Percentiles rank a stretch among this genome's conserved stretches.
These are phyloP conservation scores for Trichacis sp. DNA, from an alignment of 2,888 invertebrate genomes.

Conservation along the genomic window DNA sequence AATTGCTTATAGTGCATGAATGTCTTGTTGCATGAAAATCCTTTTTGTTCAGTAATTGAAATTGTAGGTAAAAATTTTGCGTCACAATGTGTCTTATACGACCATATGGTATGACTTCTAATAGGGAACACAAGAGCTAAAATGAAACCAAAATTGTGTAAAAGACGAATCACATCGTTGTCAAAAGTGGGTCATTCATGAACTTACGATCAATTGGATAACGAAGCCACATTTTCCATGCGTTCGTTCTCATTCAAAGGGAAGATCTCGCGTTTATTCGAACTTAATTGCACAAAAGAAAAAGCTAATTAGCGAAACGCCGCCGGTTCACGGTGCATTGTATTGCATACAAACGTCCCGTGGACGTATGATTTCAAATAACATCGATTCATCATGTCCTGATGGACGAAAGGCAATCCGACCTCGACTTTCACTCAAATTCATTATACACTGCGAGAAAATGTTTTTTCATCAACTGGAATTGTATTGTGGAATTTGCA, in stretches of 20 bases:
- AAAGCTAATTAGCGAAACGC: slow-evolving; percentile 43
- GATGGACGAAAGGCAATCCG: slow-evolving; percentile 9
- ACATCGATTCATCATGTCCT: slow-evolving; percentile 19
- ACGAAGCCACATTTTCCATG: slow-evolving; percentile 44
- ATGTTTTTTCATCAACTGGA: too few species aligned
- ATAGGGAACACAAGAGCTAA: too few species aligned
- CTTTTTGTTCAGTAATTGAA: too few species aligned
- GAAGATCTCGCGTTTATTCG: slow-evolving; percentile 31
- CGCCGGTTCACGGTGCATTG: slow-evolving; percentile 15
- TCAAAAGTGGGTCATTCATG: slow-evolving; percentile 38
- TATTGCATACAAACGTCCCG: slow-evolving; percentile 5
- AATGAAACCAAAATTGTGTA: too few species aligned
- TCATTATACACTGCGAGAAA: too few species aligned
- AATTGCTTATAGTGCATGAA: too few species aligned
- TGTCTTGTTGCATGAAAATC: too few species aligned
- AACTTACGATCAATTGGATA: slow-evolving; percentile 43
- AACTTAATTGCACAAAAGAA: slow-evolving; percentile 41
- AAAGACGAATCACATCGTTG: slow-evolving; percentile 37
- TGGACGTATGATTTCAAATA: slow-evolving; percentile 6
- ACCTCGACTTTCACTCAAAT: background rate
- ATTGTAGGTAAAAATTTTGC: too few species aligned
- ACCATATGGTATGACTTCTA: too few species aligned
- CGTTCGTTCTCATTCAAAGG: slow-evolving; percentile 41
- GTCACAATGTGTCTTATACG: too few species aligned
- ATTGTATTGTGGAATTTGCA: too few species aligned